Conservation (phyloP, 2,888 invertebrate species). For the Chesias legatella region DNA sequence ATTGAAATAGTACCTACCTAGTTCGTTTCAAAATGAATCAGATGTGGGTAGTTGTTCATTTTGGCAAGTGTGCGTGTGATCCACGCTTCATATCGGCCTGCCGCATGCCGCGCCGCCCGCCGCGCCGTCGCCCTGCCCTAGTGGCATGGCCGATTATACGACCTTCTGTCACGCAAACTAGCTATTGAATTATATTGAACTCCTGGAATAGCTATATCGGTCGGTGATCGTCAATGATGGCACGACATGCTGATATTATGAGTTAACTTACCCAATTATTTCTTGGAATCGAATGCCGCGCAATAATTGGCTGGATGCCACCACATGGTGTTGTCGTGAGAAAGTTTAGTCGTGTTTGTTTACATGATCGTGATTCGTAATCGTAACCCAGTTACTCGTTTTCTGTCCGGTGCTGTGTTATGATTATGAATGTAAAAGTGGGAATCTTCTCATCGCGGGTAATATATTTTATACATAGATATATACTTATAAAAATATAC, state of each 20-base stretch:
- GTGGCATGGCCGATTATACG: constrained; percentile 29
- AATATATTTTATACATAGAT: too few species aligned
- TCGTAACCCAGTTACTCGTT: constrained; percentile 53
- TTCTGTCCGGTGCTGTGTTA: constrained; percentile 17
- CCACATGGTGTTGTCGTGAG: constrained; percentile 44
- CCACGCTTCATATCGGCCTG: constrained; percentile 5
- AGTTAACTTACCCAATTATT: constrained; percentile 21
- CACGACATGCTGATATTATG: constrained; percentile 15
- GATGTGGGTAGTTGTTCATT: neutral
- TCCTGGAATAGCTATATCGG: constrained; percentile 6
- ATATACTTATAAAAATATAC: too few species aligned
- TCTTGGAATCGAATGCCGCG: constrained; percentile 22
- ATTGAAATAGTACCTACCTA: too few species aligned
- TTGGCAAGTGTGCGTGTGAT: constrained; percentile 4
- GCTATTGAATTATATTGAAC: constrained; percentile 12
- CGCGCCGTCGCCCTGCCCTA: constrained; percentile 30
- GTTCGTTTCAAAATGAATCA: too few species aligned
- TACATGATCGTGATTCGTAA: constrained; percentile 55
- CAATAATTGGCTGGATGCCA: constrained; percentile 42
- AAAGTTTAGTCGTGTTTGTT: constrained; percentile 57
- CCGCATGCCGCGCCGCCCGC: neutral
- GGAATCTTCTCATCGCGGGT: too few species aligned
- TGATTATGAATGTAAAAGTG: too few species aligned
- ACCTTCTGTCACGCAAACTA: constrained; percentile 40
- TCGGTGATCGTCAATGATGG: constrained; percentile 20